Percentiles rank a stretch among this genome's conserved stretches.
Evolutionary conservation across 1,140 invertebrate species (phyloP).

Genomic region (Sitodiplosis mosellana): DNA sequence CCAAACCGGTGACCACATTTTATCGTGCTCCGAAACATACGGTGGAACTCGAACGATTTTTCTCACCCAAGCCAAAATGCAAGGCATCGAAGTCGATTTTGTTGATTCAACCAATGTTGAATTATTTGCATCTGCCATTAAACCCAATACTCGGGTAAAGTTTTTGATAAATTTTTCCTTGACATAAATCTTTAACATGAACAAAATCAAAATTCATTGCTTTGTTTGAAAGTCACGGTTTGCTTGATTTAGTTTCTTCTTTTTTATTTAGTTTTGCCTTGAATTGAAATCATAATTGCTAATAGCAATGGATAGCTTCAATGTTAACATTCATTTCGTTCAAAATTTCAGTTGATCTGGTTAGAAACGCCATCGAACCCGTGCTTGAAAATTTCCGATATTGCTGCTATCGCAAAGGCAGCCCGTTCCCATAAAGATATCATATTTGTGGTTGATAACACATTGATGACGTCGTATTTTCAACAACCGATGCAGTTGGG

Average conservation of each 20-base stretch:
- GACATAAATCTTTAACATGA: too few species aligned
- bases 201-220: too few species aligned
- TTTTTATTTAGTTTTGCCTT: background rate
- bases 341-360: slow-evolving; percentile 52
- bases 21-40: slow-evolving; percentile 81
- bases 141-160: slow-evolving; percentile 53
- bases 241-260: too few species aligned
- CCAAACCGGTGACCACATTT: slow-evolving; percentile 66
- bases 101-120: slow-evolving; percentile 46
- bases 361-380: slow-evolving; percentile 82
- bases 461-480: slow-evolving; percentile 40
- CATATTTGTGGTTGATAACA: slow-evolving; percentile 50
- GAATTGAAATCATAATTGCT: background rate
- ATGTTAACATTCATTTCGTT: background rate
- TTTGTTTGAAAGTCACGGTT: too few species aligned
- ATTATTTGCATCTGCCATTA: slow-evolving; percentile 40
- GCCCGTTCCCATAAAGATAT: slow-evolving; percentile 19
- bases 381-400: slow-evolving; percentile 63
- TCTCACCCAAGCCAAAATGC: slow-evolving; percentile 31
- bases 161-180: background rate
- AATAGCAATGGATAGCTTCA: background rate
- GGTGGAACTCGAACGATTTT: slow-evolving; percentile 49
- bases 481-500: slow-evolving; percentile 42
- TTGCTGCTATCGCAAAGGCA: slow-evolving; percentile 39
- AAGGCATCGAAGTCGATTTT: slow-evolving; percentile 46